These are phyloP conservation scores for Semotilus atromaculatus DNA, from an alignment of 2,797 vertebrate species.

Conservation along the genomic window DNA sequence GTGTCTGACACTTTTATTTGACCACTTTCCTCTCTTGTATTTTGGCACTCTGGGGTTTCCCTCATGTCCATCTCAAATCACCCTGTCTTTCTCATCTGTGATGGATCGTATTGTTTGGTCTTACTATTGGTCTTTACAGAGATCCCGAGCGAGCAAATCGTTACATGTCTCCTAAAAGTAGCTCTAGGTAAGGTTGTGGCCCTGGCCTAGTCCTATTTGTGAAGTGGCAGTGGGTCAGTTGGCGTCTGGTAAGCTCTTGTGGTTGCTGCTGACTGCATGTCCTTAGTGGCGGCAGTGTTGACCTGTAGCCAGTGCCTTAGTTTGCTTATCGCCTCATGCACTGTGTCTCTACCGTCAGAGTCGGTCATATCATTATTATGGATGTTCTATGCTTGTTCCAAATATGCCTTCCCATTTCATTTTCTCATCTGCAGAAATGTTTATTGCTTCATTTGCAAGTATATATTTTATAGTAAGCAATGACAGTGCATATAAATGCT, in stretches of 20 bases:
- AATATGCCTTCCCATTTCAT: slow-evolving; percentile 40
- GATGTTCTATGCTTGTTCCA: slow-evolving; percentile 24
- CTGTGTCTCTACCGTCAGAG: slow-evolving; percentile 14
- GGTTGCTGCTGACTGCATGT: slow-evolving; percentile 57
- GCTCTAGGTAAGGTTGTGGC: slow-evolving; percentile 31
- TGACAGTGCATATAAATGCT: not conserved
- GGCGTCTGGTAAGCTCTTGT: slow-evolving; percentile 55
- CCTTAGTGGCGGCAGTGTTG: slow-evolving; percentile 42
- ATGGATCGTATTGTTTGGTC: slow-evolving; percentile 44
- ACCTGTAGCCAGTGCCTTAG: slow-evolving; percentile 36
- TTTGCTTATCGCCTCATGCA: slow-evolving; percentile 28
- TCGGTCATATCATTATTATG: slow-evolving; percentile 29
- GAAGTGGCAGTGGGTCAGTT: slow-evolving; percentile 45
- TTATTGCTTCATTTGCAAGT: slow-evolving; percentile 28
- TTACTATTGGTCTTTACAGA: slow-evolving; percentile 59
- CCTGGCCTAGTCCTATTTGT: slow-evolving; percentile 52
- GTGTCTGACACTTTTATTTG: slow-evolving; percentile 15
- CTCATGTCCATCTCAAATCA: slow-evolving; percentile 19
- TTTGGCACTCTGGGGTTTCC: slow-evolving; percentile 26
- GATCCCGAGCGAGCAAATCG: slow-evolving; percentile 41
- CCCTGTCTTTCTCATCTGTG: slow-evolving; percentile 26
- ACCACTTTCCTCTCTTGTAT: slow-evolving; percentile 15
- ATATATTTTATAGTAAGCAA: not conserved
- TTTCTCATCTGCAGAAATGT: slow-evolving; percentile 37
- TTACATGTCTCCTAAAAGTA: slow-evolving; percentile 50